phyloP scores from a whole-genome alignment of 2,113 vertebrate genomes.

The Mormoops blainvillei region DNA sequence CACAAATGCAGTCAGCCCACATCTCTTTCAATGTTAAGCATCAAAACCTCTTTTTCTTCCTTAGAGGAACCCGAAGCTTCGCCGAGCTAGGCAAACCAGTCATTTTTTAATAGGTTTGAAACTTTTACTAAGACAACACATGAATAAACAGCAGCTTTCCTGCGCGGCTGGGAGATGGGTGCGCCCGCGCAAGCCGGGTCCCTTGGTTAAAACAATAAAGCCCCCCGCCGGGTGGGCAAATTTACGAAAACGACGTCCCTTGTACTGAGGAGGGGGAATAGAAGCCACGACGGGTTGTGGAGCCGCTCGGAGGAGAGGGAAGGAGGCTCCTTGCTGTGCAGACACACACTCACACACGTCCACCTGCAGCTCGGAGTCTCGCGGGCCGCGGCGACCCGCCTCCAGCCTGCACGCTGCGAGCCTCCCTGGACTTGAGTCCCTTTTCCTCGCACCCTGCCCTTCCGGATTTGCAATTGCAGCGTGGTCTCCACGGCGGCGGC shows the following conservation, averaged over 20 bases:
- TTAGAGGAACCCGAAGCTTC: conserved; percentile 25
- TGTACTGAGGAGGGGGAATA: background rate
- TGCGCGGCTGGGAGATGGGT: background rate
- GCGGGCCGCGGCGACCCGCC: background rate
- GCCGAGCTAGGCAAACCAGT: conserved; percentile 12
- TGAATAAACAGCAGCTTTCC: conserved; percentile 11
- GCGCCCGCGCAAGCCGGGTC: background rate
- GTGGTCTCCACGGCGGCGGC: conserved; percentile 2
- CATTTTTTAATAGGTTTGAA: conserved; percentile 57
- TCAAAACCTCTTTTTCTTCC: conserved; percentile 12
- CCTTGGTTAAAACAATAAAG: background rate
- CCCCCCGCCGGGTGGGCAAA: background rate
- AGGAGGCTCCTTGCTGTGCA: background rate
- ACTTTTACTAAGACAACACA: conserved; percentile 61
- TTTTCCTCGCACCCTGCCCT: background rate
- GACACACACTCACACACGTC: conserved; percentile 47
- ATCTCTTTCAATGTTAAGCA: background rate
- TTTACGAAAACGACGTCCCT: background rate
- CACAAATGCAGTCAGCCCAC: background rate
- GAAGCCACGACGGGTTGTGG: background rate
- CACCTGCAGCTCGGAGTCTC: conserved; percentile 63
- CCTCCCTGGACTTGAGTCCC: background rate
- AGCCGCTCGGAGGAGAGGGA: background rate
- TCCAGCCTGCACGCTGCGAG: conserved; percentile 1
- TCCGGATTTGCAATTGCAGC: conserved; percentile 19